Conservation (phyloP, 92 coral and sea anemone genomes). For the Palythoa grandis region DNA sequence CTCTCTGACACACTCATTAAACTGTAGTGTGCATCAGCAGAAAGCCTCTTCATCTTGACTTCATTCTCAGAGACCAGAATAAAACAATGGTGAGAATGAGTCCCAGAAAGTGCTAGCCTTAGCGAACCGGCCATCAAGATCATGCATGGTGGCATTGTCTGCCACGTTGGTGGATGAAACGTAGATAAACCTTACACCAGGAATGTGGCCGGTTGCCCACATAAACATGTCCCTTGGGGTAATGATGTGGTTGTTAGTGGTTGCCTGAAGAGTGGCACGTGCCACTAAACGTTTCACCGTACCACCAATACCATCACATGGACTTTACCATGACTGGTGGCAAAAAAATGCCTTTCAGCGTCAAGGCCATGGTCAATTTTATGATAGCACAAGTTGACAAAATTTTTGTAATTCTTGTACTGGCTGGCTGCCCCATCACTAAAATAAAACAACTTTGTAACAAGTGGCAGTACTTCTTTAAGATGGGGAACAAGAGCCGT, state of each 20-base stretch:
- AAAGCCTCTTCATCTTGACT: slow-evolving; percentile 30
- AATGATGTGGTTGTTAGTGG: background rate
- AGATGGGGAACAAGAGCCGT: slow-evolving; percentile 13
- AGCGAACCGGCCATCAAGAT: slow-evolving; percentile 7
- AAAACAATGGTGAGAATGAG: slow-evolving; percentile 21
- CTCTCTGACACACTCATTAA: slow-evolving; percentile 34
- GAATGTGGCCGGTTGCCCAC: slow-evolving; percentile 22
- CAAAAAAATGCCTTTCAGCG: slow-evolving; percentile 29
- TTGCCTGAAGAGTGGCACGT: slow-evolving; percentile 36
- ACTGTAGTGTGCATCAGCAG: slow-evolving; percentile 26
- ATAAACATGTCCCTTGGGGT: slow-evolving; percentile 19
- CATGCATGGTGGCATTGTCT: slow-evolving; percentile 17
- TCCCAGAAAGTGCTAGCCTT: slow-evolving; percentile 23
- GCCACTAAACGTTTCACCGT: slow-evolving; percentile 36
- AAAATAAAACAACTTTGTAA: slow-evolving; percentile 11
- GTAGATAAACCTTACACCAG: slow-evolving; percentile 27
- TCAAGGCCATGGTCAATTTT: slow-evolving; percentile 25
- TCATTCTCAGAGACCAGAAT: slow-evolving; percentile 3
- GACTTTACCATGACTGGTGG: slow-evolving; percentile 20
- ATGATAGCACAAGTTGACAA: slow-evolving; percentile 34
- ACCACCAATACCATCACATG: slow-evolving; percentile 43
- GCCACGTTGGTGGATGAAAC: slow-evolving; percentile 22
- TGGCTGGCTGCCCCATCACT: slow-evolving; percentile 44
- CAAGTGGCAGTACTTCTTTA: slow-evolving; percentile 19
- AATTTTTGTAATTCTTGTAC: slow-evolving; percentile 39